Conservation (phyloP, 2,797 vertebrate genomes). For the Acanthis flammea region DNA sequence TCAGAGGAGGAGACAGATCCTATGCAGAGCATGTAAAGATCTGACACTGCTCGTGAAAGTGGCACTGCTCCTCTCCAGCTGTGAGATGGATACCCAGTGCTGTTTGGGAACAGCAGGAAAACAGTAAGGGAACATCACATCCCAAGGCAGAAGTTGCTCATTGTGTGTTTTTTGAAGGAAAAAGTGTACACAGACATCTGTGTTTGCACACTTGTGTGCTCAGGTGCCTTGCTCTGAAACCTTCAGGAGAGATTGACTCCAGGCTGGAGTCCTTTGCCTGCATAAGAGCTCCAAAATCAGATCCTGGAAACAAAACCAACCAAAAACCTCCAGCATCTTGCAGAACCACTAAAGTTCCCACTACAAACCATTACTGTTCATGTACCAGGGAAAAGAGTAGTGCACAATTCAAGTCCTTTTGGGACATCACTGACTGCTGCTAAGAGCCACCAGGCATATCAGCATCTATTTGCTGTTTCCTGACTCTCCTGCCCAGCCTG, state of each 20-base stretch:
- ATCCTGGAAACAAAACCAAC: background rate
- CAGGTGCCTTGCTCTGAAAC: background rate
- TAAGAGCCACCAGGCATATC: background rate
- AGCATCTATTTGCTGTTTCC: background rate
- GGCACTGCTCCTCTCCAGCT: background rate
- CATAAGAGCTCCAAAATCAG: background rate
- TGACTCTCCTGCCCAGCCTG: background rate
- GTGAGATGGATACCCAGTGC: fast-evolving
- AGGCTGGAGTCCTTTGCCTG: background rate
- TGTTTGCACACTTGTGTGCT: background rate
- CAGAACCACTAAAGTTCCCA: background rate
- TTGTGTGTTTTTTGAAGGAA: background rate
- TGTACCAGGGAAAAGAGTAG: background rate
- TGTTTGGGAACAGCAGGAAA: background rate
- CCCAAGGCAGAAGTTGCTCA: background rate
- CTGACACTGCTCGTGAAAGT: background rate
- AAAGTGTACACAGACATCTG: background rate
- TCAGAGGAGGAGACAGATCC: background rate
- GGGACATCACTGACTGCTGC: background rate
- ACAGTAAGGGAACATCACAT: background rate
- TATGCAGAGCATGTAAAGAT: background rate
- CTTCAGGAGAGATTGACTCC: background rate
- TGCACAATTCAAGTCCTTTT: background rate
- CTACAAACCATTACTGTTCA: background rate
- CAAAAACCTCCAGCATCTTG: background rate